phyloP scores from a whole-genome alignment of 2,888 invertebrate genomes.

The Nemurella pictetii region DNA sequence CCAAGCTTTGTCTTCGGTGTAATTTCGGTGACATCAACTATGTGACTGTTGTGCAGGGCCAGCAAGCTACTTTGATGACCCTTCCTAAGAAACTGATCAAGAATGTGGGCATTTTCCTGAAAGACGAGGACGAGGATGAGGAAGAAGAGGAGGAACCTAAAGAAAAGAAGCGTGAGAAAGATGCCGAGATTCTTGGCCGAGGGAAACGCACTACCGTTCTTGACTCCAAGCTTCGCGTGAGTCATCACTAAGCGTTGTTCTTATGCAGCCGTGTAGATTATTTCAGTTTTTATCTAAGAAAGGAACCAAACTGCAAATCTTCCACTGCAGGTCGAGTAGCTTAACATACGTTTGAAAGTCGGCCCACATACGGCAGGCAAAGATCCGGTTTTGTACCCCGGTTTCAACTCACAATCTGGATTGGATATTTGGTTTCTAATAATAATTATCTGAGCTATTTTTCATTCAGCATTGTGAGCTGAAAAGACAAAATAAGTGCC shows the following conservation, averaged over 20 bases:
- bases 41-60: slow-evolving; percentile 54
- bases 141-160: slow-evolving; percentile 78
- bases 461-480: too few relatives aligned
- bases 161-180: slow-evolving; percentile 61
- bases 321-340: too few relatives aligned
- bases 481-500: too few relatives aligned
- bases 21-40: neutral
- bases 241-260: neutral
- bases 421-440: too few relatives aligned
- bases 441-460: too few relatives aligned
- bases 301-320: too few relatives aligned
- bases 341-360: too few relatives aligned
- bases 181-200: slow-evolving; percentile 69
- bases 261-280: too few relatives aligned
- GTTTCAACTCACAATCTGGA: too few relatives aligned
- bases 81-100: slow-evolving; percentile 93
- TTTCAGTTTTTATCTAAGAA: too few relatives aligned
- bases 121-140: slow-evolving; percentile 85
- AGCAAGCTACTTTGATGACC: slow-evolving; percentile 84
- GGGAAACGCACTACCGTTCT: slow-evolving; percentile 89
- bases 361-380: too few relatives aligned
- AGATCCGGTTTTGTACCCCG: too few relatives aligned
- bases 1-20: neutral
- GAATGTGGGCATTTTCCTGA: slow-evolving; percentile 92
- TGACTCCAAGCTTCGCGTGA: slow-evolving; percentile 82